Percentiles rank a stretch among this genome's conserved stretches.
These are phyloP conservation scores for Fabriciana adippe DNA, from an alignment of 2,888 invertebrate genomes.

Conservation along the genomic window DNA sequence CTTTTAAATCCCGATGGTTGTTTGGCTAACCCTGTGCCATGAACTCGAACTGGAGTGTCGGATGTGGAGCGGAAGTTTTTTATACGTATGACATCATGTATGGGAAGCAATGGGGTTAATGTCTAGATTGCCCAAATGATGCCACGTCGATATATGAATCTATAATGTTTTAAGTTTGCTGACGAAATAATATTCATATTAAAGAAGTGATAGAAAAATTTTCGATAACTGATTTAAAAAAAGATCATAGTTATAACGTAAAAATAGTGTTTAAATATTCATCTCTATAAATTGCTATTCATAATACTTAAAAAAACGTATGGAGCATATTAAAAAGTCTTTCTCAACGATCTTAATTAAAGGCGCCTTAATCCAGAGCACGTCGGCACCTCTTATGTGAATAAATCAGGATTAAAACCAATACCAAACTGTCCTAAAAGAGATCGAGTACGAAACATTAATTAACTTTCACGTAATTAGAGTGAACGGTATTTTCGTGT, in stretches of 20 bases:
- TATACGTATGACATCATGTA: slow-evolving; percentile 28
- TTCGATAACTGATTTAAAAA: no score
- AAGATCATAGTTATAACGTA: no score
- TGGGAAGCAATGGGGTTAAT: slow-evolving; percentile 25
- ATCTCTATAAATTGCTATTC: no score
- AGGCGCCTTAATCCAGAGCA: no score
- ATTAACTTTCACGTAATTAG: slow-evolving; percentile 25
- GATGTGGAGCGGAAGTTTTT: slow-evolving; percentile 48
- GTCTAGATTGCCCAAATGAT: slow-evolving; percentile 6
- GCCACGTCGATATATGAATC: slow-evolving; percentile 15
- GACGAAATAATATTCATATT: neutral
- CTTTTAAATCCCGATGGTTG: neutral
- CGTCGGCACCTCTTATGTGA: neutral
- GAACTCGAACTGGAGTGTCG: slow-evolving; percentile 62
- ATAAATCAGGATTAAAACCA: neutral
- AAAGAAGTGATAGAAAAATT: no score
- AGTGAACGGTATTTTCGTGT: slow-evolving; percentile 16
- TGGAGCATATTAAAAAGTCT: no score
- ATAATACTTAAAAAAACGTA: no score
- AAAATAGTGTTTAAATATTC: no score
- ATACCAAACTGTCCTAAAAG: slow-evolving; percentile 9
- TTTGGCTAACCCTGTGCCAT: slow-evolving; percentile 64
- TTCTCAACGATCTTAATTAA: no score
- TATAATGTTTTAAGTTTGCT: slow-evolving; percentile 1
- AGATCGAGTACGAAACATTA: slow-evolving; percentile 5